Base-by-base conservation (phyloP, 2,113 vertebrate species). In the Gymnarchus niloticus region DNA sequence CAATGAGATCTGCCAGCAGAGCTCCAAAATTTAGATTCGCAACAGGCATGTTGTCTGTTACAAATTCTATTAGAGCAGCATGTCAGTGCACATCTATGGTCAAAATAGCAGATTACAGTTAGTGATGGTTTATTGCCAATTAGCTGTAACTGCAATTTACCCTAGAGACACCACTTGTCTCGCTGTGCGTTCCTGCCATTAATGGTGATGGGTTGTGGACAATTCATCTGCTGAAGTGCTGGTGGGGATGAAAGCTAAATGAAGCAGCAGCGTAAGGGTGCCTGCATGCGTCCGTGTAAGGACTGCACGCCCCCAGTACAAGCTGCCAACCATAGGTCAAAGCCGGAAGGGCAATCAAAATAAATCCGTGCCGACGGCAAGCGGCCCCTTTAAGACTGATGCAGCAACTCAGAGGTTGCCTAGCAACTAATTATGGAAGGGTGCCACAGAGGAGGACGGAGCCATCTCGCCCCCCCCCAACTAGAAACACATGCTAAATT, bases 371-470 rank as follows among this genome's bases (percentile, higher is more conserved):
- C 19, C 54, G 88, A 76, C 85, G 76, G 84, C 54, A 49, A 56
- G 23, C 85, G 78, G 61, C 78, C 78, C 56, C 87, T 87, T 86
- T 84, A 86, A 89, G 84, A 85, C 48, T 87, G 87, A 89, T 87
- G 86, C 83, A 78, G 88, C 89, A 89, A 88, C 85, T 87, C 87
- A 73, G 86, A 44, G 86, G 92, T 94, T 93, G 91, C 93, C 90
- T 92, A 88, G 94, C 91, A 94, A 94, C 92, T 91, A 87, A 85
- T 87, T 83, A 83, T 86, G 87, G 54, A 87, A 86, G 81, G 61
- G 84, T 88, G 85, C 44, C 37, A 76, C 51, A 84, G 51, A 83
- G 52, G 82, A 86, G 51, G 81, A 44, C 28, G 25, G 37, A 56
- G 81, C 49, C 51, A 81, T 33, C 77, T 86, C 21, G 51, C 51